Conservation (phyloP, 1,140 invertebrate genomes). For the Drosophila repletoides region DNA sequence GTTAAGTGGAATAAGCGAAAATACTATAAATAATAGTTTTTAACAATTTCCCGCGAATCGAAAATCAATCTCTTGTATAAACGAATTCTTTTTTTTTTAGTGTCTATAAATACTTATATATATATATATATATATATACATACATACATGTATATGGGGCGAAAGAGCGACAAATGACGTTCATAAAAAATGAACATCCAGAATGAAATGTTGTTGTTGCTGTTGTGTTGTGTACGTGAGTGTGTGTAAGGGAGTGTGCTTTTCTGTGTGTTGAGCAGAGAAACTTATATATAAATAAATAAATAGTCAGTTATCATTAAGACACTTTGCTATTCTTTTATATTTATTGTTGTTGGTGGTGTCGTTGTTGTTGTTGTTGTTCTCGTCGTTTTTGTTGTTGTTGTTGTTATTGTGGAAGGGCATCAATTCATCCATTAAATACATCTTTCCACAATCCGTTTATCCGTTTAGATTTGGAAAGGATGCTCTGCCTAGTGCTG, state of each 20-base stretch:
- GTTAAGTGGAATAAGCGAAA: too few species aligned
- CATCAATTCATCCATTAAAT: slow-evolving; percentile 19
- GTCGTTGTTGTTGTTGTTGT: too few species aligned
- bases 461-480: slow-evolving; percentile 1
- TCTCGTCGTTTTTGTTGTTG: too few species aligned
- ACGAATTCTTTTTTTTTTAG: not conserved
- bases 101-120: not conserved
- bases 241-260: not conserved
- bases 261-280: not conserved
- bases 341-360: too few species aligned
- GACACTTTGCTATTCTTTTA: slow-evolving; percentile 15
- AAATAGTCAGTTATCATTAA: slow-evolving; percentile 34
- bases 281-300: slow-evolving; percentile 7
- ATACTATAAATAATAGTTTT: too few species aligned
- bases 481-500: not conserved
- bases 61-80: too few species aligned
- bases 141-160: slow-evolving; percentile 11
- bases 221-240: not conserved
- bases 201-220: not conserved
- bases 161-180: slow-evolving; percentile 18
- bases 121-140: not conserved
- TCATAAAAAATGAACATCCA: slow-evolving; percentile 36
- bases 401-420: slow-evolving; percentile 4
- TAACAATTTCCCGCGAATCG: too few species aligned
- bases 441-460: not conserved